Base-by-base conservation (phyloP, 2,113 vertebrate species). In the Cephalopholis sonnerati region DNA sequence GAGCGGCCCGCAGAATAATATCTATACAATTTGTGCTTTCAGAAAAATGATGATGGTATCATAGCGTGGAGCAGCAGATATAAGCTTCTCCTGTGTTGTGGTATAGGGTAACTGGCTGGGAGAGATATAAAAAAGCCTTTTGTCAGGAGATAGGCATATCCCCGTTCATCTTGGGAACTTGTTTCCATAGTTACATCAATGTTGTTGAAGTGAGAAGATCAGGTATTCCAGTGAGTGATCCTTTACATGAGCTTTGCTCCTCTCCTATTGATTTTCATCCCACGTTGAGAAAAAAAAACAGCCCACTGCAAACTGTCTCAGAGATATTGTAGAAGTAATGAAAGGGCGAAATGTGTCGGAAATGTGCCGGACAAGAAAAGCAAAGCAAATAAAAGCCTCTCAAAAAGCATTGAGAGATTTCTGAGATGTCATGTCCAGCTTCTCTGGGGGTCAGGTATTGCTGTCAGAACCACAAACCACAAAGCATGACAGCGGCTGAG, bases 171-270 rank as follows among this genome's bases (percentile, higher is more conserved):
- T 87, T 61, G 85, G 85, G 80, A 93, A 93, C 93, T 93, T 87
- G 95, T 95, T 95, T 94, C 95, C 94, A 95, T 95, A 95, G 95
- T 93, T 95, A 95, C 95, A 91, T 93, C 83, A 93, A 91, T 93
- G 93, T 93, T 93, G 92, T 93, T 92, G 87, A 91, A 92, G 89
- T 91, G 90, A 90, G 89, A 91, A 92, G 92, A 94, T 93, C 93
- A 92, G 92, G 94, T 93, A 94, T 93, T 93, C 87, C 90, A 90
- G 91, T 84, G 93, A 94, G 92, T 93, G 94, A 94, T 94, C 91
- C 83, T 91, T 90, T 91, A 93, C 91, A 91, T 91, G 90, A 88
- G 87, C 89, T 82, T 77, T 92, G 90, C 86, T 88, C 72, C 85
- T 70, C 79, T 87, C 12, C 36, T 91, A 94, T 94, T 92, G 93